A percentile compares a stretch with the other conserved stretches of the same genome.
Conservation (phyloP, 2,888 invertebrate genomes). For the Netelia inedita region DNA sequence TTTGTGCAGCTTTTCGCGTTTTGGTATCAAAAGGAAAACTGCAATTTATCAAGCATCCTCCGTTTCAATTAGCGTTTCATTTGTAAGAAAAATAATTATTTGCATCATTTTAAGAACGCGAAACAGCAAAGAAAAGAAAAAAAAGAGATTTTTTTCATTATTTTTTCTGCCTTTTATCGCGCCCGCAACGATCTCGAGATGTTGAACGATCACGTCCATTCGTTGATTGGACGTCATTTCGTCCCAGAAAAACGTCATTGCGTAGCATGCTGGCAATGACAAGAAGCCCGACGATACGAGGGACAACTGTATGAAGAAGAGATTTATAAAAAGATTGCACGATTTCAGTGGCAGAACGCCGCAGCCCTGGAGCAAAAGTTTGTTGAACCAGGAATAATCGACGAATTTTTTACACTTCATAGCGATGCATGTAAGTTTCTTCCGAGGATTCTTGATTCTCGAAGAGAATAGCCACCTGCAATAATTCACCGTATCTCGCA, state of each 20-base stretch:
- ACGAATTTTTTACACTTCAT: conserved; percentile 48
- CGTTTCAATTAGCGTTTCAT: background rate
- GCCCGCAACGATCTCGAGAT: conserved; percentile 9
- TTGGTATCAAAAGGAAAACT: conserved; percentile 52
- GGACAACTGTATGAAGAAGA: conserved; percentile 7
- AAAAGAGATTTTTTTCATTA: background rate
- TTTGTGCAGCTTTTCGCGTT: conserved; percentile 42
- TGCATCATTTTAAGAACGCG: background rate
- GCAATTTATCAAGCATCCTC: conserved; percentile 24
- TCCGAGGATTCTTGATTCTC: background rate
- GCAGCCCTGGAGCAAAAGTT: conserved; percentile 44
- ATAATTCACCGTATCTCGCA: background rate
- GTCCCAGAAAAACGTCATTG: conserved; percentile 42
- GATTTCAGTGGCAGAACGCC: conserved; percentile 55
- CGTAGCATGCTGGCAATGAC: conserved; percentile 37
- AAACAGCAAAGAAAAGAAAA: background rate
- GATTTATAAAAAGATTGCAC: conserved; percentile 32
- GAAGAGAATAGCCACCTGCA: background rate
- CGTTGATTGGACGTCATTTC: conserved; percentile 4
- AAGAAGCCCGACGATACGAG: conserved; percentile 22
- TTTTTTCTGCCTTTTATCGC: conserved; percentile 28
- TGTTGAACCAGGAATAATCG: conserved; percentile 52
- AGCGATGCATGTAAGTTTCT: background rate
- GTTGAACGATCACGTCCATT: conserved; percentile 34
- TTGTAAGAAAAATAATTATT: background rate